Conservation (phyloP, 2,888 invertebrate species). For the Brachycybe producta region DNA sequence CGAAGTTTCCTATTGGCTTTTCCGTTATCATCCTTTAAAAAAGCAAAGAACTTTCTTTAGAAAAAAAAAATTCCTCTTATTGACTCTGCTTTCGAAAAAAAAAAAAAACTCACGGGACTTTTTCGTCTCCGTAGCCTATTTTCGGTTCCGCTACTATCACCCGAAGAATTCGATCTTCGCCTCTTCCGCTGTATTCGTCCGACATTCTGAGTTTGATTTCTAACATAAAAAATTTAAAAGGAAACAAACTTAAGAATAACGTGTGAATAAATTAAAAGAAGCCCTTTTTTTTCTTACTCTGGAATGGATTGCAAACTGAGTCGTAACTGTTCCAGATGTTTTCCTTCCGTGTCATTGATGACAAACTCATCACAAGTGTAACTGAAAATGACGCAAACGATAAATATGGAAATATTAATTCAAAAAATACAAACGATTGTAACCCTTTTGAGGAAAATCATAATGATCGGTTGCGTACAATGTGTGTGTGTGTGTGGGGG, state of each 20-base stretch:
- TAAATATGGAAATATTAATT: background rate
- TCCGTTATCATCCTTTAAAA: constrained; percentile 24
- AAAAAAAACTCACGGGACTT: constrained; percentile 9
- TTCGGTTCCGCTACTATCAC: constrained; percentile 27
- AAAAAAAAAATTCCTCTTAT: background rate
- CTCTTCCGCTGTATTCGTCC: background rate
- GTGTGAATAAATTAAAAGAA: background rate
- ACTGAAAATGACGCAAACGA: constrained; percentile 39
- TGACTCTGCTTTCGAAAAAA: background rate
- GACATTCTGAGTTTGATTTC: background rate
- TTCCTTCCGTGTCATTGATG: constrained; percentile 50
- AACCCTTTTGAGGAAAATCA: no score
- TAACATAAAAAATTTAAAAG: background rate
- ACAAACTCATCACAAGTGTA: constrained; percentile 69
- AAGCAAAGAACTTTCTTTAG: background rate
- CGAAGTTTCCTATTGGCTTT: constrained; percentile 25
- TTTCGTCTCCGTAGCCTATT: constrained; percentile 24
- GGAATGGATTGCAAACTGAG: constrained; percentile 28
- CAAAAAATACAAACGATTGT: no score
- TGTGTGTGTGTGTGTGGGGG: no score
- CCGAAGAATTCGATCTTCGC: constrained; percentile 26
- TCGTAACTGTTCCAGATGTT: constrained; percentile 31
- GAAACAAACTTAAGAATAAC: background rate
- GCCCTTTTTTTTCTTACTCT: constrained; percentile 23
- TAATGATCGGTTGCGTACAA: no score